Percentiles rank a stretch among this genome's conserved stretches.
These are phyloP conservation scores for Heliocidaris erythrogramma DNA, from an alignment of 35 echinoderm and acorn worm species.

Conservation along the genomic window DNA sequence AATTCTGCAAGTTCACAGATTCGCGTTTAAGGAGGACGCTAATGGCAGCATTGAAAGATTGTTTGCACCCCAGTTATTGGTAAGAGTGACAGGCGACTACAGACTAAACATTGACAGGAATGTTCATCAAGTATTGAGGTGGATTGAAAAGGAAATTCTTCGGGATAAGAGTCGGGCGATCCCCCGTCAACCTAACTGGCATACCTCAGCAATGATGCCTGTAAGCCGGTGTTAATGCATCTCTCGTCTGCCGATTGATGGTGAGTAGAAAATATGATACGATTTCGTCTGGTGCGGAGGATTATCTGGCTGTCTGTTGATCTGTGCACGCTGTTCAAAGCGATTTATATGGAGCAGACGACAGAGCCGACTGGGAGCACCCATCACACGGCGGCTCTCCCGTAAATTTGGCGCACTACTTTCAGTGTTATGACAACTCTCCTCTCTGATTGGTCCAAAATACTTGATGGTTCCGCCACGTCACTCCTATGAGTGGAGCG, in stretches of 20 bases:
- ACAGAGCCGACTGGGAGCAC: neutral
- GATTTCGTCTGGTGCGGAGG: neutral
- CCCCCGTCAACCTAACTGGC: slow-evolving; percentile 29
- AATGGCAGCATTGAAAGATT: neutral
- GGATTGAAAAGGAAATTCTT: slow-evolving; percentile 22
- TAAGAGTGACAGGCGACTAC: neutral
- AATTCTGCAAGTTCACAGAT: neutral
- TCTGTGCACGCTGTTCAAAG: neutral
- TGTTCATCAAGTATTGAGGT: neutral
- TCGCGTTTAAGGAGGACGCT: neutral
- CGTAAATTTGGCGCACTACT: slow-evolving; percentile 47
- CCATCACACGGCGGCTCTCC: slow-evolving; percentile 5
- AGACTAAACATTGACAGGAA: neutral
- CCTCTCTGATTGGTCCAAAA: neutral
- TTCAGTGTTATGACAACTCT: slow-evolving; percentile 32
- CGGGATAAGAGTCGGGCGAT: neutral
- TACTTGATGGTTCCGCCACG: slow-evolving; percentile 2
- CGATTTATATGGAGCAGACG: slow-evolving; percentile 45
- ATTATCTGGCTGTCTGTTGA: slow-evolving; percentile 38
- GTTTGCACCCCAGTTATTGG: neutral
- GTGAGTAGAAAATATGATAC: slow-evolving; percentile 30
- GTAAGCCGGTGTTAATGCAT: slow-evolving; percentile 4
- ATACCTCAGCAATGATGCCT: slow-evolving; percentile 23
- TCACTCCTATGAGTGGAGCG: neutral
- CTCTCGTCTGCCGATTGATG: neutral